Evolutionary conservation across 2,888 invertebrate species (phyloP), one percentile per base, ranked within the genome.

Genomic region (Sympetrum striolatum): DNA sequence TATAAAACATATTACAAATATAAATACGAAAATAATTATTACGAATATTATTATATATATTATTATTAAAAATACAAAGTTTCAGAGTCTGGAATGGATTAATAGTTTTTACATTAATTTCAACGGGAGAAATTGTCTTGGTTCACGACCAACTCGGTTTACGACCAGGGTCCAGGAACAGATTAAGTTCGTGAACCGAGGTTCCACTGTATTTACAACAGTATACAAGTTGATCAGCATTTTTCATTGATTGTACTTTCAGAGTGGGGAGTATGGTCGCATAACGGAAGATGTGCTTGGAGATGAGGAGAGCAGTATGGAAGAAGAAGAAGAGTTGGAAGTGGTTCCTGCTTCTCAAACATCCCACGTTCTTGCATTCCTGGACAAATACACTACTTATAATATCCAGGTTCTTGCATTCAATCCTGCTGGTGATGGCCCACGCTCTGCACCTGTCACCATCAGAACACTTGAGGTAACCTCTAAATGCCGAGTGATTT

Each of bases 401-500:
- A 96, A 96, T 53, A 97, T 99, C 91, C 97, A 98, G 94, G 97
- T 99, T 90, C 94, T 98, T 92, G 98, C 99, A 0, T 99, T 99
- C 93, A 99, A 99, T 94, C 98, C 99, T 0, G 99, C 99, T 18
- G 99, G 99, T 10, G 99, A 99, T 94, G 99, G 99, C 0, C 99
- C 99, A 0, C 95, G 98, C 53, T 98, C 98, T 2, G 94, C 96
- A 2, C 96, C 97, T 0, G 96, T 98, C 3, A 96, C 96, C 25
- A 97, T 97, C 0, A 97, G 97, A 93, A 99, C 99, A 0, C 94
- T 95, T 91, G 95, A 96, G 94, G 96, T 94, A 92, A 90, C 92
- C 90, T 18, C 53, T 53, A 10, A 31, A 25, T 73, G 73, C 22
- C 18, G 0, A 22, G 15, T 80, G 37, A 64, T 90, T 64, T 25